Evolutionary conservation across 1,140 invertebrate genomes (phyloP), one percentile per base, ranked within the genome.

Genomic region (Antheraea pernyi): DNA sequence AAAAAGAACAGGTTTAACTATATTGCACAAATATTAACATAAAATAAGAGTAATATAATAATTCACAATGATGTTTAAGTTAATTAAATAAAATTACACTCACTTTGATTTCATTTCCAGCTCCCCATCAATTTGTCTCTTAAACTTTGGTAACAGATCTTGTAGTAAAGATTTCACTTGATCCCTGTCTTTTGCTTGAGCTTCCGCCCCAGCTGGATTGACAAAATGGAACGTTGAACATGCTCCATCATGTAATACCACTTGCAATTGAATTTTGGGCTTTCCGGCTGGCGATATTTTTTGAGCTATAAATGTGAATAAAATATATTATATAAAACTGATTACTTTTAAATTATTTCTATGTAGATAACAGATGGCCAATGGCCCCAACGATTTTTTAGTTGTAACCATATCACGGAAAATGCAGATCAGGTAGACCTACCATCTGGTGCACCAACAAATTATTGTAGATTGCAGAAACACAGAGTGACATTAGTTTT

Each of bases 251-350:
- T 99, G 97, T 72, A 99, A 93, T 46, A 99, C 97, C 11, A 99
- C 95, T 94, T 99, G 99, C n/a, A 99, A 93, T 91, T 99, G 99
- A 67, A 99, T 97, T 94, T 99, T 99, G 22, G 98, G 96, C 93
- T 99, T 99, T 10, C 98, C 98, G 84, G 98, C 98, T 0, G 99
- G 98, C 63, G 98, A 99, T 80, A 99, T 99, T 93, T 99, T 99
- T 94, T 99, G 99, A 70, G 96, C 98, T 99, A 90, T 70, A 94
- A 53, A 48, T 22, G 8, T 19, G 22, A 62, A 68, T 13, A 61
- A 22, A 61, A 16, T 22, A 59, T 58, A 8, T 18, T 60, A 60
- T n/a, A 42, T 10, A 42, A 30, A 30, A 30, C 22, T 30, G 22
- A 30, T 30, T 30, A 30, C 22, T 30, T 1, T 30, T 30, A 30